Percentiles rank a stretch among this genome's conserved stretches.
These are phyloP conservation scores for Anthopleura xanthogrammica DNA, from an alignment of 92 coral and sea anemone genomes.

Conservation along the genomic window DNA sequence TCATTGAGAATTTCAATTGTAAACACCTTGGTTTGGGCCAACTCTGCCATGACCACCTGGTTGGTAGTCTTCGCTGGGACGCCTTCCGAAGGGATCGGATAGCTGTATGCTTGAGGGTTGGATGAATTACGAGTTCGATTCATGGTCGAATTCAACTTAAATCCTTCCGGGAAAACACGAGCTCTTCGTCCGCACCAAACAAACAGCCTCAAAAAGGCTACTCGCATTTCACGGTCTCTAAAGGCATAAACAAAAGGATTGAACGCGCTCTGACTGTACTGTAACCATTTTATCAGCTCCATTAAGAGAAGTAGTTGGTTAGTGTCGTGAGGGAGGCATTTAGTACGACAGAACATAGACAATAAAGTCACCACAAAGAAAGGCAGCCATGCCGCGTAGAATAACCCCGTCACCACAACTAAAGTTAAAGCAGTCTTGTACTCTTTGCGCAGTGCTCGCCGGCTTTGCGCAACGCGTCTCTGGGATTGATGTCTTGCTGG, in stretches of 20 bases:
- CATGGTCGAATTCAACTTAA: neutral
- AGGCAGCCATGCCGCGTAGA: constrained; percentile 74
- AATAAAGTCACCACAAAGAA: constrained; percentile 52
- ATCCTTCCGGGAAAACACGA: constrained; percentile 32
- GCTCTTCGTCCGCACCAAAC: constrained; percentile 26
- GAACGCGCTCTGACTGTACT: constrained; percentile 82
- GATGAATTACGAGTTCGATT: constrained; percentile 9
- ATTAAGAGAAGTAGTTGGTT: constrained; percentile 30
- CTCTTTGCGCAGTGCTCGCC: constrained; percentile 39
- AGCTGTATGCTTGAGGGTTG: neutral
- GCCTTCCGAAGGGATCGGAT: neutral
- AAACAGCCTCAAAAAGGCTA: constrained; percentile 43
- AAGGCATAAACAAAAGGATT: constrained; percentile 82
- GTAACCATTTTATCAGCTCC: constrained; percentile 89
- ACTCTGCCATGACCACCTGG: neutral
- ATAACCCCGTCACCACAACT: constrained; percentile 52
- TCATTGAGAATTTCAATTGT: neutral
- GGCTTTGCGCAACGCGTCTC: constrained; percentile 1
- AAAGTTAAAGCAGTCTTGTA: constrained; percentile 58
- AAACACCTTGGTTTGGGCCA: neutral
- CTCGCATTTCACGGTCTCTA: constrained; percentile 67
- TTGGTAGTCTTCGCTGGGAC: neutral
- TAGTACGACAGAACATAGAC: constrained; percentile 41
- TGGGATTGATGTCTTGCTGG: constrained; percentile 28
- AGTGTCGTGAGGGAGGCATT: constrained; percentile 46